phyloP scores from a whole-genome alignment of 2,888 invertebrate species.

The Chesias legatella region DNA sequence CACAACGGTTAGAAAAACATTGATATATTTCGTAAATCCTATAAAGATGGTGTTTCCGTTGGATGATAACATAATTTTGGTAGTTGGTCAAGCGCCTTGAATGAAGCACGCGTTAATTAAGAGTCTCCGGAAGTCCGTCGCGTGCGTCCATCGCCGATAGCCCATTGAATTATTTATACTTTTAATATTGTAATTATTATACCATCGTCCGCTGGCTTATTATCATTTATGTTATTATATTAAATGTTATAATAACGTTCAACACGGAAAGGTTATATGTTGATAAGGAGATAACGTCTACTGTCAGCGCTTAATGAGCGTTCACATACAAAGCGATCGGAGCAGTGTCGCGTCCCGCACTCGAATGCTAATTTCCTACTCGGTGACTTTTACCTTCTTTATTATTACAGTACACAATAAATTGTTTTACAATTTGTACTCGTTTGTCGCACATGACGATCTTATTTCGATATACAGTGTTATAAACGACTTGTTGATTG shows the following conservation, averaged over 20 bases:
- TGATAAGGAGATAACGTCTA: constrained; percentile 66
- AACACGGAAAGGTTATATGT: constrained; percentile 67
- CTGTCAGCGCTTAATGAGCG: constrained; percentile 60
- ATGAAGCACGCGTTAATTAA: constrained; percentile 62
- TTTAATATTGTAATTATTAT: constrained; percentile 78
- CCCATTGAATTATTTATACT: constrained; percentile 78
- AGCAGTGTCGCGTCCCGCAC: constrained; percentile 37
- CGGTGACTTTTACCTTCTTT: constrained; percentile 50
- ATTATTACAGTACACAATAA: constrained; percentile 51
- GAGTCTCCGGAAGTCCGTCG: constrained; percentile 74
- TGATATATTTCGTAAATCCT: too few relatives aligned
- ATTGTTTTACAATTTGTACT: constrained; percentile 67
- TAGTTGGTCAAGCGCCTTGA: constrained; percentile 55
- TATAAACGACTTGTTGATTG: constrained; percentile 28
- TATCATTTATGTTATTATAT: constrained; percentile 76
- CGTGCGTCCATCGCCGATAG: constrained; percentile 72
- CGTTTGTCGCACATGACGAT: constrained; percentile 59
- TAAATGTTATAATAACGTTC: constrained; percentile 73
- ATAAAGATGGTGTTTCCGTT: too few relatives aligned
- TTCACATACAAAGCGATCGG: constrained; percentile 38
- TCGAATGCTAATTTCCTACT: constrained; percentile 54
- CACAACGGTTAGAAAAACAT: too few relatives aligned
- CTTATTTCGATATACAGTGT: constrained; percentile 44
- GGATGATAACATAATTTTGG: constrained; percentile 50
- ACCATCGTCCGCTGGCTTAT: constrained; percentile 64